These are phyloP conservation scores for Subacronicta megacephala DNA, from an alignment of 2,888 invertebrate species.

Conservation along the genomic window DNA sequence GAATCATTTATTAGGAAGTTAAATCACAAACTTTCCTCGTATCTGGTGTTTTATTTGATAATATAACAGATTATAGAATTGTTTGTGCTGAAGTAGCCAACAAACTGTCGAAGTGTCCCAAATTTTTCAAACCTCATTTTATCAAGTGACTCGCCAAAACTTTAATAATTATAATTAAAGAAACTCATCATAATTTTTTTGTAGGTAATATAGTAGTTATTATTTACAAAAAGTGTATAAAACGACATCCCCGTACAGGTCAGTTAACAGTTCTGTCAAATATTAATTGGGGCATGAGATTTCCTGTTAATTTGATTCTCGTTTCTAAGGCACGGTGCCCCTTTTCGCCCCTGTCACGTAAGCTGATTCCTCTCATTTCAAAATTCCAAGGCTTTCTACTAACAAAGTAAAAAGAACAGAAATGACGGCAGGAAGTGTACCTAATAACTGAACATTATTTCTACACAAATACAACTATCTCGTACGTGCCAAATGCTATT, in stretches of 20 bases:
- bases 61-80: slow-evolving; percentile 34
- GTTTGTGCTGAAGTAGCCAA: slow-evolving; percentile 15
- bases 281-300: slow-evolving; percentile 69
- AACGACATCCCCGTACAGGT: slow-evolving; percentile 37
- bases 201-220: slow-evolving; percentile 2
- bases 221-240: slow-evolving; percentile 43
- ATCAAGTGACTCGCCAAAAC: background rate
- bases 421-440: slow-evolving; percentile 30
- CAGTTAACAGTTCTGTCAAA: slow-evolving; percentile 44
- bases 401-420: slow-evolving; percentile 36
- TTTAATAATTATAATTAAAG: too few species aligned
- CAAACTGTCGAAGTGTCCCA: slow-evolving; percentile 5
- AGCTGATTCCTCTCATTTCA: slow-evolving; percentile 55
- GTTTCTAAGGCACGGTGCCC: slow-evolving; percentile 35
- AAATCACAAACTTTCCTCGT: slow-evolving; percentile 49
- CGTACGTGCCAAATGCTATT: slow-evolving; percentile 16
- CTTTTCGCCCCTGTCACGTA: slow-evolving; percentile 53
- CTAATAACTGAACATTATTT: slow-evolving; percentile 28
- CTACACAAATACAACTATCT: slow-evolving; percentile 10
- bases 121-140: slow-evolving; percentile 3
- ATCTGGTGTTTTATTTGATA: slow-evolving; percentile 41
- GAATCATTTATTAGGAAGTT: slow-evolving; percentile 55
- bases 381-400: slow-evolving; percentile 42
- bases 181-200: too few species aligned
- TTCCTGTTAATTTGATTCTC: slow-evolving; percentile 64